phyloP scores from a whole-genome alignment of 1,140 invertebrate genomes.

The Drosophila lowei region DNA sequence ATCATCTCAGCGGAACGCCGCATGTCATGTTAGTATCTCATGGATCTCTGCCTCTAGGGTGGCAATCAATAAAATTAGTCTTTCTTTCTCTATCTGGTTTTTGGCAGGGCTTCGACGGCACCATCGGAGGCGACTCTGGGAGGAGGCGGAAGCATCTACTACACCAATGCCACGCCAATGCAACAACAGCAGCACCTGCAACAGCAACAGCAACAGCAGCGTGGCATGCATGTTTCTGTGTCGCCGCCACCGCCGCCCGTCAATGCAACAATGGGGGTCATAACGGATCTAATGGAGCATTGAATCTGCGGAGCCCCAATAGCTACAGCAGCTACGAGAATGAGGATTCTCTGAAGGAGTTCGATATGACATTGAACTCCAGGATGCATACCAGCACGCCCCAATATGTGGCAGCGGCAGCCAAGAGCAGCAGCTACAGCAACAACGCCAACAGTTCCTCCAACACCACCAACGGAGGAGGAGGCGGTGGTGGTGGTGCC shows the following conservation, averaged over 20 bases:
- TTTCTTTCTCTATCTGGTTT: constrained; percentile 29
- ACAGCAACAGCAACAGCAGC: constrained; percentile 15
- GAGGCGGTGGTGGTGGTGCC: background rate
- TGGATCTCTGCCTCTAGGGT: background rate
- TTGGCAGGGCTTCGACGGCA: constrained; percentile 46
- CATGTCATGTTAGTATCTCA: constrained; percentile 61
- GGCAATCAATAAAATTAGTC: background rate
- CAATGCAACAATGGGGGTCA: constrained; percentile 50
- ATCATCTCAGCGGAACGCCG: constrained; percentile 37
- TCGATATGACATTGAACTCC: constrained; percentile 58
- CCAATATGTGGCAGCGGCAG: constrained; percentile 44
- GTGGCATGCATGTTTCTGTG: constrained; percentile 48
- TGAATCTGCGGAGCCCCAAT: constrained; percentile 69
- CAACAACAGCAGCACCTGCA: background rate
- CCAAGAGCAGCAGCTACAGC: constrained; percentile 42
- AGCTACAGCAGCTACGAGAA: constrained; percentile 80
- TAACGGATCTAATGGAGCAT: constrained; percentile 25
- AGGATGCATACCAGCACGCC: constrained; percentile 69
- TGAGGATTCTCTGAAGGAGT: constrained; percentile 80
- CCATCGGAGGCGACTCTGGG: constrained; percentile 51
- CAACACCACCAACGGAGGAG: constrained; percentile 3
- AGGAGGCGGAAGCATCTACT: constrained; percentile 33
- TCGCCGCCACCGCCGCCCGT: constrained; percentile 61
- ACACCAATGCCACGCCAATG: constrained; percentile 20
- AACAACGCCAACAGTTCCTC: constrained; percentile 13